Percentiles rank a stretch among this genome's conserved stretches.
Evolutionary conservation across 2,113 vertebrate species (phyloP).

Genomic region (Anarrhichthys ocellatus): DNA sequence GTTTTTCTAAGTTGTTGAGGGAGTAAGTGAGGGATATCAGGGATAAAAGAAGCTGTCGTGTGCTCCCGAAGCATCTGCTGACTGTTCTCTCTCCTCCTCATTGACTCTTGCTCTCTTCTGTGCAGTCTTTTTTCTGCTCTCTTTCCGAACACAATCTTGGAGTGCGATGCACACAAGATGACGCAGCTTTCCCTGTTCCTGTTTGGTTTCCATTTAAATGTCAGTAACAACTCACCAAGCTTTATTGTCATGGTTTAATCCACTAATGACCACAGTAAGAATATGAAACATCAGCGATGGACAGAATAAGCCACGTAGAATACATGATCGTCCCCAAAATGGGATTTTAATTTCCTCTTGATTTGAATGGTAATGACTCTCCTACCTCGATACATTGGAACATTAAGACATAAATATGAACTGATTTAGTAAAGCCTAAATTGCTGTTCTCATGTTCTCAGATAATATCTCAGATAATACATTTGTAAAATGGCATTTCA

Average conservation of each 20-base stretch:
- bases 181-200: neutral
- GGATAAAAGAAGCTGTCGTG: constrained; percentile 1
- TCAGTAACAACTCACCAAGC: neutral
- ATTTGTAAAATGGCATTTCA: neutral
- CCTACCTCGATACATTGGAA: neutral
- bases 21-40: neutral
- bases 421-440: neutral
- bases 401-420: neutral
- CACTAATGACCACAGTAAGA: neutral
- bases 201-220: neutral
- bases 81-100: neutral
- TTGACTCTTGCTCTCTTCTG: neutral
- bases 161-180: neutral
- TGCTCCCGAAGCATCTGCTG: constrained; percentile 28
- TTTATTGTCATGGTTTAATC: neutral
- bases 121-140: neutral
- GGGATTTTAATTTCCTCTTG: neutral
- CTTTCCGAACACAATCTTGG: neutral
- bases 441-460: neutral
- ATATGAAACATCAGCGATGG: neutral
- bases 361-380: too few species aligned
- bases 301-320: neutral
- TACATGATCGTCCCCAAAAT: neutral
- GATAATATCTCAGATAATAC: neutral
- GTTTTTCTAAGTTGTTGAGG: neutral